phyloP scores from a whole-genome alignment of 2,113 vertebrate species.

The Phrynosoma platyrhinos region DNA sequence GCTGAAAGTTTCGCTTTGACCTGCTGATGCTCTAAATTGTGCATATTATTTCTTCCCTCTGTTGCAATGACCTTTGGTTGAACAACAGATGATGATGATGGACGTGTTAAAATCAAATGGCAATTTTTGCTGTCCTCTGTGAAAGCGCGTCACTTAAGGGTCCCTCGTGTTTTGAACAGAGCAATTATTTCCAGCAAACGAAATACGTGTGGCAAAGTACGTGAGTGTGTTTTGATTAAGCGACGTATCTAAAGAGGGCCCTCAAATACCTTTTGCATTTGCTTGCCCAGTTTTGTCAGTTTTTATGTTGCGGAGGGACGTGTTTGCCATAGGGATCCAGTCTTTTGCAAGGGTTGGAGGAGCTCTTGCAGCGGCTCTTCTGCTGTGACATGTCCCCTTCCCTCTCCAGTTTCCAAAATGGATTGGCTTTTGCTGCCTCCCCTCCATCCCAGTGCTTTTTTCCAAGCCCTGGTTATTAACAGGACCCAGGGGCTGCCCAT shows the following conservation, averaged over 20 bases:
- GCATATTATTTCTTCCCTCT: background rate
- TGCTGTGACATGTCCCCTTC: background rate
- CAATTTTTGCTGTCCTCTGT: background rate
- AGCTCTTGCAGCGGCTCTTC: background rate
- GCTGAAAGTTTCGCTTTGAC: background rate
- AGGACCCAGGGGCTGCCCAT: background rate
- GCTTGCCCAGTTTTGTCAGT: too few species aligned
- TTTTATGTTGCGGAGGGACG: too few species aligned
- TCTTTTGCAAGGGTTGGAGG: background rate
- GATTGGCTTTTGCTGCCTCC: background rate
- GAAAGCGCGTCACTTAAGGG: background rate
- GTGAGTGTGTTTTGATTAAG: too few species aligned
- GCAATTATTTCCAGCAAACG: background rate
- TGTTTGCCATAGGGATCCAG: background rate
- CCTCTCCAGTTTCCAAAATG: background rate
- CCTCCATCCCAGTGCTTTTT: background rate
- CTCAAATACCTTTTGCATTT: background rate
- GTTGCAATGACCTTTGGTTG: background rate
- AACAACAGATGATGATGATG: background rate
- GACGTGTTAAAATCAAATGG: background rate
- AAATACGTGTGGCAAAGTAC: background rate
- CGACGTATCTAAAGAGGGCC: background rate
- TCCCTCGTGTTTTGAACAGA: background rate
- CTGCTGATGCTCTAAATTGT: background rate
- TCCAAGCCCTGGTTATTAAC: conserved; percentile 3